These are phyloP conservation scores for Drosophila pandora DNA, from an alignment of 1,140 invertebrate species.

Conservation along the genomic window DNA sequence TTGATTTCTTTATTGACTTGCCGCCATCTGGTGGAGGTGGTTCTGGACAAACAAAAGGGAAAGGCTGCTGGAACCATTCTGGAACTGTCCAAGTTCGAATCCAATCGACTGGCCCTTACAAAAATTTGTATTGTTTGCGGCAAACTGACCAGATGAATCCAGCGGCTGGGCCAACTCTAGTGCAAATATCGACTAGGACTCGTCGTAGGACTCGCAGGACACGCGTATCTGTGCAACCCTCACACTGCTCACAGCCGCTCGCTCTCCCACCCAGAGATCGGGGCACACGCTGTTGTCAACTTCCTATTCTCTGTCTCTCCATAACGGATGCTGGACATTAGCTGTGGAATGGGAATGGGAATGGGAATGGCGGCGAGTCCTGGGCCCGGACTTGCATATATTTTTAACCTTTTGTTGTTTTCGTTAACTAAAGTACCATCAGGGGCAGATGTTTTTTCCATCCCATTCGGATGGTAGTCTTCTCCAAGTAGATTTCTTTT, in stretches of 20 bases:
- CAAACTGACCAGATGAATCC: slow-evolving; percentile 67
- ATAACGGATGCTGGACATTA: slow-evolving; percentile 78
- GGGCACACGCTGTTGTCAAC: slow-evolving; percentile 70
- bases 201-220: slow-evolving; percentile 35
- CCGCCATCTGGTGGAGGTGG: slow-evolving; percentile 47
- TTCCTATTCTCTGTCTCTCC: slow-evolving; percentile 57
- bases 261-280: slow-evolving; percentile 13
- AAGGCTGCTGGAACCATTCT: neutral
- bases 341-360: slow-evolving; percentile 43
- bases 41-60: neutral
- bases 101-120: slow-evolving; percentile 60
- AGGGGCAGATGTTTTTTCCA: slow-evolving; percentile 82
- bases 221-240: slow-evolving; percentile 69
- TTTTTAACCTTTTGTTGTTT: slow-evolving; percentile 80
- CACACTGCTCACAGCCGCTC: slow-evolving; percentile 40
- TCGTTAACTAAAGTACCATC: slow-evolving; percentile 82
- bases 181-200: slow-evolving; percentile 37
- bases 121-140: slow-evolving; percentile 66
- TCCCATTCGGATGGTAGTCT: slow-evolving; percentile 44
- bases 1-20: slow-evolving; percentile 53
- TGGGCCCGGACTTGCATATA: slow-evolving; percentile 63
- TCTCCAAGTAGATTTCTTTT: slow-evolving; percentile 15
- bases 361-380: slow-evolving; percentile 18
- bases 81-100: slow-evolving; percentile 28
- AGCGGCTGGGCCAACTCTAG: slow-evolving; percentile 27